These are phyloP conservation scores for Chrysochloris asiatica DNA, from an alignment of 2,113 vertebrate genomes.

Conservation along the genomic window DNA sequence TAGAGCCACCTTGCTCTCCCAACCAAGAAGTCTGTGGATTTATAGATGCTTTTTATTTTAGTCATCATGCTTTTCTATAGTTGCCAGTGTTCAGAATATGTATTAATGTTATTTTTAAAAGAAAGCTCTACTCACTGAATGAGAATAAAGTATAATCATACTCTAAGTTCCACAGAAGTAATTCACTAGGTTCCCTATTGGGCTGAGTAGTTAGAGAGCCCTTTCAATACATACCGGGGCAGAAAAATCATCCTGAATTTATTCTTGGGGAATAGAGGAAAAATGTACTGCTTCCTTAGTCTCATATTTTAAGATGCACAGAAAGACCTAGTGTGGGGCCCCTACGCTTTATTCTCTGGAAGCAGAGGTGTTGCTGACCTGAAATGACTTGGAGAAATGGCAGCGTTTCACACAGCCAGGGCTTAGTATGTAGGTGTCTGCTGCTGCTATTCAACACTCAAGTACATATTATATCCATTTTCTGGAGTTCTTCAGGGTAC, in stretches of 20 bases:
- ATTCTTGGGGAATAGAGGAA: background rate
- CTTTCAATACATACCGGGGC: background rate
- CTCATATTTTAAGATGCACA: background rate
- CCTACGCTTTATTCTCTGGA: background rate
- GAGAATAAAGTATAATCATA: conserved; percentile 35
- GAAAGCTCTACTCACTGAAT: background rate
- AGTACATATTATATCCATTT: conserved; percentile 73
- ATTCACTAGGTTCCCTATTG: background rate
- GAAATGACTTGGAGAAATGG: conserved; percentile 68
- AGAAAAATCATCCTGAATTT: background rate
- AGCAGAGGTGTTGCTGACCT: conserved; percentile 78
- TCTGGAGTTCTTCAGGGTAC: conserved; percentile 66
- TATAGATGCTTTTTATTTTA: background rate
- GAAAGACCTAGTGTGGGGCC: conserved; percentile 17
- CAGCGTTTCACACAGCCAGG: conserved; percentile 61
- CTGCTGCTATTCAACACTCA: conserved; percentile 48
- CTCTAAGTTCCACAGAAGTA: background rate
- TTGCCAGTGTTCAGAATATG: background rate
- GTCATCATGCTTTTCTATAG: background rate
- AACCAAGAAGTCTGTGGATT: background rate
- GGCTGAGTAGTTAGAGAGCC: conserved; percentile 33
- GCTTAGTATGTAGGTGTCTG: conserved; percentile 74
- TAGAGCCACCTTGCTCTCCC: no score
- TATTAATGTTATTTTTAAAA: conserved; percentile 35
- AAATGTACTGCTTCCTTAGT: background rate